Conservation (phyloP, 92 coral and sea anemone genomes). For the Micromussa lordhowensis region DNA sequence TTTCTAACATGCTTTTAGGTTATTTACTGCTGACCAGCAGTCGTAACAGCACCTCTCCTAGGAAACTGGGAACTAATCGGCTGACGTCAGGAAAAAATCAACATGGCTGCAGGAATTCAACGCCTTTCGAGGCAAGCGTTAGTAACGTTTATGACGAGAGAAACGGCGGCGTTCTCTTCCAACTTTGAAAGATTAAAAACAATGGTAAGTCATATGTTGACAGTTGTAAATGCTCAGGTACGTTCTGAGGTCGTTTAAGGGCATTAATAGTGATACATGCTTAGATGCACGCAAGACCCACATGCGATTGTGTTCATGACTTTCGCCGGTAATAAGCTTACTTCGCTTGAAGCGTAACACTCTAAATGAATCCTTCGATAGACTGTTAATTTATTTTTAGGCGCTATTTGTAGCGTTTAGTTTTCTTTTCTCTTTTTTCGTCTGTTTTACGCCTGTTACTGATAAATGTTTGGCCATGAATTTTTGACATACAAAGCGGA, state of each 20-base stretch:
- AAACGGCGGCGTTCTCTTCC: conserved; percentile 73
- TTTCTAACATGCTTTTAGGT: neutral
- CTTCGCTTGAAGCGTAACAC: neutral
- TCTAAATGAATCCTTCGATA: neutral
- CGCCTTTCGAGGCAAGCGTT: conserved; percentile 88
- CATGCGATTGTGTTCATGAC: neutral
- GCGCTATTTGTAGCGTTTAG: neutral
- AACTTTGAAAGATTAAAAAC: conserved; percentile 81
- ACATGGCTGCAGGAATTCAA: conserved; percentile 78
- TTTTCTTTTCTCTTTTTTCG: neutral
- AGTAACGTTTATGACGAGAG: conserved; percentile 75
- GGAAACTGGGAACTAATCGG: neutral
- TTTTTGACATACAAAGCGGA: neutral
- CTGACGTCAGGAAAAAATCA: neutral
- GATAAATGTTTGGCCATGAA: neutral
- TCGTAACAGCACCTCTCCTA: neutral
- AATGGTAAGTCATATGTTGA: conserved; percentile 53
- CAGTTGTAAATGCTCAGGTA: neutral
- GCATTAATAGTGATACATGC: neutral
- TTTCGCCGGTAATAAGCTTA: neutral
- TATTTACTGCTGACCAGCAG: neutral
- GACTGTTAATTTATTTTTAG: neutral
- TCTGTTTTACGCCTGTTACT: neutral
- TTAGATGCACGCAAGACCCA: conserved; percentile 14
- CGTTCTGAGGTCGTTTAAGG: neutral